Base-by-base conservation (phyloP, 2,113 vertebrate genomes). In the Malurus alboscapulatus region DNA sequence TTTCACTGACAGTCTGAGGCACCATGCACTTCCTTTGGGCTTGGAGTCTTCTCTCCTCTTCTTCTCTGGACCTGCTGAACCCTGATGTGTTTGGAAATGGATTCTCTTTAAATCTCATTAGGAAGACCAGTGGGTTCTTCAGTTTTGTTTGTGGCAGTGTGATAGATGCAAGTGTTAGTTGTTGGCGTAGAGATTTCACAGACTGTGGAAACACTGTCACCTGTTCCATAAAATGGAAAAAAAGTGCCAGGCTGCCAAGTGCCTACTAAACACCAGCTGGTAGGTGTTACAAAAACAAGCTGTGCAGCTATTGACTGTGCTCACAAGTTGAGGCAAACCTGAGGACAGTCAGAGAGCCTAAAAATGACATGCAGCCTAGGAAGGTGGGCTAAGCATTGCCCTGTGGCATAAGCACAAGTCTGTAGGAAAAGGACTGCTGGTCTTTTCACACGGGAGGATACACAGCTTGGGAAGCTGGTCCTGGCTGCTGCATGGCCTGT, bases 221-320 rank as follows among this genome's bases (percentile, higher is more conserved):
- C 84, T 91, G 80, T 74, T 92, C 40, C 34, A 78, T 71, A 86
- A 88, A 86, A 93, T 0, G 17, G 6, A 17, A 40, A 61, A 54
- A 53, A 29, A 42, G 7, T 3, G 2, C 67, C 75, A 69, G 77
- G n/a, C 84, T 96, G 87, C 84, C 91, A 96, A 92, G 47, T 81
- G 73, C 57, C 59, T 92, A 30, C 80, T 84, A 42, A 92, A 84
- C 73, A 91, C 89, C 91, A 94, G 80, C 94, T 94, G 93, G 47
- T 57, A 74, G 67, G 87, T 81, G 84, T 88, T 77, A 88, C 84
- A 86, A 72, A 44, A 32, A 38, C 87, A 92, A 91, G 55, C 80
- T 88, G 80, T 74, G 80, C 30, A 30, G 47, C 76, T 88, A 54
- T 45, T 80, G 87, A 66, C 51, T 84, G 80, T 55, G 61, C 51